A percentile compares a stretch with the other conserved stretches of the same genome.
Evolutionary conservation across 2,797 vertebrate genomes (phyloP).

Genomic region (Phyllotis vaccarum): DNA sequence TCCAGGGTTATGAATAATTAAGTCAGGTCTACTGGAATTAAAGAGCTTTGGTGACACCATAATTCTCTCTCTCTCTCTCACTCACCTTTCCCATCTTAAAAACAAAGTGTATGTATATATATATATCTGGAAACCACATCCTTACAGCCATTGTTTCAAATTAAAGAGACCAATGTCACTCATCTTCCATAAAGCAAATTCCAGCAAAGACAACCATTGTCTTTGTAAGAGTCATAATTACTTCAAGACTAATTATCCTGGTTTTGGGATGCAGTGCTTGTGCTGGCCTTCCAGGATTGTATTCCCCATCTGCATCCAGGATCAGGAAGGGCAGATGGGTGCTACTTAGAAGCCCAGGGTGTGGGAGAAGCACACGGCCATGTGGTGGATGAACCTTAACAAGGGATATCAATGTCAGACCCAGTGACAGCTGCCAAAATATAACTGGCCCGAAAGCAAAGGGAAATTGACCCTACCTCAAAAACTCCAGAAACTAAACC

Average conservation of each 20-base stretch:
- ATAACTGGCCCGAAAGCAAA: not conserved
- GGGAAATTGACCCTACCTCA: not conserved
- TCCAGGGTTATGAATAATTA: no score
- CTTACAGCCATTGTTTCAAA: not conserved
- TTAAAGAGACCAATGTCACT: not conserved
- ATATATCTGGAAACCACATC: not conserved
- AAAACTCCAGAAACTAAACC: not conserved
- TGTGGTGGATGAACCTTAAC: not conserved
- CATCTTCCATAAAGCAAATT: not conserved
- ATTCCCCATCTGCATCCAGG: not conserved
- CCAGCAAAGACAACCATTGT: not conserved
- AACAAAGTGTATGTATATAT: not conserved
- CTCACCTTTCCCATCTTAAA: not conserved
- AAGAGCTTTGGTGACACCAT: no score
- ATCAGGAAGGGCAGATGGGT: not conserved
- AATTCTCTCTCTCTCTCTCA: not conserved
- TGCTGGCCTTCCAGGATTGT: not conserved
- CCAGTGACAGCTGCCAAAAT: not conserved
- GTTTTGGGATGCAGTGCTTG: not conserved
- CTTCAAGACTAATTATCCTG: not conserved
- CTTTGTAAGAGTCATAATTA: not conserved
- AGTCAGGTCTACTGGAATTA: no score
- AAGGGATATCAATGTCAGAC: not conserved
- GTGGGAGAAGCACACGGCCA: not conserved
- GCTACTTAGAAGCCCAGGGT: not conserved